Base-by-base conservation (phyloP, 2,888 invertebrate species). In the Sacculina carcini region DNA sequence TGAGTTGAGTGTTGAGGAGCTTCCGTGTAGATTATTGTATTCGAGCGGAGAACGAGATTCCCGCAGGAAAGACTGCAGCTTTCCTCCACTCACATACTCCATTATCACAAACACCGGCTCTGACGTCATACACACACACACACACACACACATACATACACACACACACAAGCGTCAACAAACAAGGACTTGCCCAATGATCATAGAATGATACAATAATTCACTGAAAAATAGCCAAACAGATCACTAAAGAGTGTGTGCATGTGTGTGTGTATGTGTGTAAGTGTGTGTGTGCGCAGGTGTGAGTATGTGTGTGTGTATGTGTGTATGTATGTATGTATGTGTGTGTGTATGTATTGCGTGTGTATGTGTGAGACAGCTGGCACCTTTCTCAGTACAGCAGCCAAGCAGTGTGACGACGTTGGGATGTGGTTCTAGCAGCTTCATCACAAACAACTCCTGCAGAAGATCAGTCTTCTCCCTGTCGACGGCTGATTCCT, bases 91-190 rank as follows among this genome's bases (percentile, higher is more conserved):
- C 9, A 89, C 80, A 63, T 80, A 89, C 66, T 92, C 90, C 75
- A 92, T 79, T 59, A 92, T 83, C 23, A 90, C 80, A 62, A 89
- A 78, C 54, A 84, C 75, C 10, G 90, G 90, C 63, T 87, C 89
- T 71, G 62, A 5, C 58, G 58, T 24, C 50, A 19, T 23, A 28
- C 2, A n/a, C n/a, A n/a, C n/a, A n/a, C n/a, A n/a, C n/a, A n/a
- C n/a, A n/a, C n/a, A n/a, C n/a, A n/a, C n/a, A n/a, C n/a, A n/a
- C n/a, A n/a, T n/a, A n/a, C n/a, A n/a, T n/a, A n/a, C n/a, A n/a
- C n/a, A n/a, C n/a, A n/a, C n/a, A n/a, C n/a, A n/a, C n/a, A n/a
- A n/a, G n/a, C n/a, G n/a, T n/a, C n/a, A n/a, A n/a, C n/a, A n/a
- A n/a, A n/a, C n/a, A n/a, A n/a, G n/a, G n/a, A n/a, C n/a, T n/a